Percentiles rank a stretch among this genome's conserved stretches.
Evolutionary conservation across 2,888 invertebrate species (phyloP).

Genomic region (Lathronympha strigana): DNA sequence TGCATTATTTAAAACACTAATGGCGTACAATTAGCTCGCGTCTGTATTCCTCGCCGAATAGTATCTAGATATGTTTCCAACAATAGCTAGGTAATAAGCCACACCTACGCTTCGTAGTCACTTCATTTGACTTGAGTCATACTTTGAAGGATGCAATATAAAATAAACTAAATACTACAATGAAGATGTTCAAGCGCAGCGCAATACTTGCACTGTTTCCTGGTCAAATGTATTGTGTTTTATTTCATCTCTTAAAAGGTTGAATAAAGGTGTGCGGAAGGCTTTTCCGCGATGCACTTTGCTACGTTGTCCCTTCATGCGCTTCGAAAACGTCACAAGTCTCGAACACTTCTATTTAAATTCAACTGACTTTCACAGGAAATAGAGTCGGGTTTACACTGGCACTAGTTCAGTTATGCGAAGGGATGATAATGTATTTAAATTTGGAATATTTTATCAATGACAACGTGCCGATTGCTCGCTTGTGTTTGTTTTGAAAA

Average conservation of each 20-base stretch:
- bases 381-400: not conserved
- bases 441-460: slow-evolving; percentile 1
- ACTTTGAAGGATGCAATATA: too few species aligned
- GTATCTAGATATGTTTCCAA: too few species aligned
- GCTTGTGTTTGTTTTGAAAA: slow-evolving; percentile 10
- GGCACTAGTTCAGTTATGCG: not conserved
- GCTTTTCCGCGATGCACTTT: slow-evolving; percentile 15
- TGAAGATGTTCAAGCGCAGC: not conserved
- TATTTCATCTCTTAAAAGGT: not conserved
- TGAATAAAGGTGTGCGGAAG: slow-evolving; percentile 16
- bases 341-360: not conserved
- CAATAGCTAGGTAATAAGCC: too few species aligned
- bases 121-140: too few species aligned
- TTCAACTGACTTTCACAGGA: not conserved
- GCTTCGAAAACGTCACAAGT: not conserved
- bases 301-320: not conserved
- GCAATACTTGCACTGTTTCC: not conserved
- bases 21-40: too few species aligned
- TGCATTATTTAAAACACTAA: too few species aligned
- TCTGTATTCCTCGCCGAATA: too few species aligned
- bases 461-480: slow-evolving; percentile 8
- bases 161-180: not conserved
- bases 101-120: too few species aligned
- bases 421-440: slow-evolving; percentile 9
- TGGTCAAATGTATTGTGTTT: not conserved